Percentiles rank a stretch among this genome's conserved stretches.
Conservation (phyloP, 2,888 invertebrate genomes). For the Sceliomorpha sp. region DNA sequence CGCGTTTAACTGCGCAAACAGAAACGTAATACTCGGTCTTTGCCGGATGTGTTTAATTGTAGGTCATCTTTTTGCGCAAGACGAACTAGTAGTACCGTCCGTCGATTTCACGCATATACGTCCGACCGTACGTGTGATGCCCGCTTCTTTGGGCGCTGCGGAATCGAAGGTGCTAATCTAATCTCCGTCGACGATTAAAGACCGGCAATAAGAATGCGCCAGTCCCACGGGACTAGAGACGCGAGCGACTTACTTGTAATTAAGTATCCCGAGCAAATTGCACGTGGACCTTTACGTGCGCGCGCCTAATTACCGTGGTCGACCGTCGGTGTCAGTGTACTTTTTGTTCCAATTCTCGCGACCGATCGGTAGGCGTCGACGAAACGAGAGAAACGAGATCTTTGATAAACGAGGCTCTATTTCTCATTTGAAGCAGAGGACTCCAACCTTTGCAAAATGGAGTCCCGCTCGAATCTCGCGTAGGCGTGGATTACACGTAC, state of each 20-base stretch:
- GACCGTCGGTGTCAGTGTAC: constrained; percentile 59
- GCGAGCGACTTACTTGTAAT: constrained; percentile 66
- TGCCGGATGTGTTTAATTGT: constrained; percentile 11
- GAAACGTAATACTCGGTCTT: not conserved
- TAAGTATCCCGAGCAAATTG: constrained; percentile 66
- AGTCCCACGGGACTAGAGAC: constrained; percentile 41
- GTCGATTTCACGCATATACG: constrained; percentile 17
- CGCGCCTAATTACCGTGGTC: constrained; percentile 68
- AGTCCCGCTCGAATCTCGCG: constrained; percentile 66
- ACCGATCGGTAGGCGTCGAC: constrained; percentile 68
- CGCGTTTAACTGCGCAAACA: not conserved
- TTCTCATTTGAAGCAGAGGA: constrained; percentile 72
- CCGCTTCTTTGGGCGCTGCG: constrained; percentile 55
- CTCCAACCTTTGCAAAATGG: constrained; percentile 67
- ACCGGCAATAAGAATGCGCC: constrained; percentile 43
- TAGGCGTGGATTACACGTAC: constrained; percentile 67
- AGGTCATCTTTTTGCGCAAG: not conserved
- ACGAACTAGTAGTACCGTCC: not conserved
- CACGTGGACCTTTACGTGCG: constrained; percentile 62
- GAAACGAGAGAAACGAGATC: constrained; percentile 64
- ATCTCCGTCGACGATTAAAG: constrained; percentile 70
- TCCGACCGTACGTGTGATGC: constrained; percentile 31
- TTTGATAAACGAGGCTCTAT: constrained; percentile 77
- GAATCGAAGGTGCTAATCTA: constrained; percentile 72
- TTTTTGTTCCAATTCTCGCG: constrained; percentile 63